Conservation (phyloP, 2,888 invertebrate species). For the Caenorhabditis panamensis region DNA sequence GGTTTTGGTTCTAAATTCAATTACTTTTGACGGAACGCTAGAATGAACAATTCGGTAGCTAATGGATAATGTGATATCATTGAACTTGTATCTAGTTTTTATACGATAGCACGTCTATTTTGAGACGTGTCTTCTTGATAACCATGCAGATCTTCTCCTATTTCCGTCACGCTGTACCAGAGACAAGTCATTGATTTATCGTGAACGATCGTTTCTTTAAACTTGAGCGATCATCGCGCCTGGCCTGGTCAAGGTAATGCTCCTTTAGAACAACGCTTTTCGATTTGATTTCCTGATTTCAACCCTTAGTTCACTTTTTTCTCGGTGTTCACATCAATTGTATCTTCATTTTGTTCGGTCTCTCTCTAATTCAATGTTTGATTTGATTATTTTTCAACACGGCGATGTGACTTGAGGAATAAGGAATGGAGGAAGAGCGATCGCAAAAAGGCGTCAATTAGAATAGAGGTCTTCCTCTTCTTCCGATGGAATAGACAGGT, state of each 20-base stretch:
- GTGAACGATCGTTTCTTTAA: background rate
- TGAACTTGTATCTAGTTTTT: background rate
- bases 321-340: too few species aligned
- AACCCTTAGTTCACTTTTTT: background rate
- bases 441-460: conserved; percentile 34
- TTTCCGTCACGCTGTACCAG: background rate
- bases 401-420: background rate
- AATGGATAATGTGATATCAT: background rate
- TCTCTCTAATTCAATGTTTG: conserved; percentile 8
- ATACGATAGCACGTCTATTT: background rate
- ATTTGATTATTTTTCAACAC: conserved; percentile 30
- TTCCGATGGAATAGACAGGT: conserved; percentile 34
- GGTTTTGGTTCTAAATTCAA: background rate
- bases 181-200: conserved; percentile 19
- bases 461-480: conserved; percentile 30
- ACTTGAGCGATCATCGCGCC: too few species aligned
- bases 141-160: background rate
- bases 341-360: background rate
- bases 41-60: background rate
- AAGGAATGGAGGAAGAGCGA: conserved; percentile 12
- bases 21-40: background rate
- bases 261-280: too few species aligned
- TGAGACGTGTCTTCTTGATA: background rate
- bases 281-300: background rate
- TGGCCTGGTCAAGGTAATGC: too few species aligned